Conservation (phyloP, 2,113 vertebrate genomes). For the Sceloporus undulatus region DNA sequence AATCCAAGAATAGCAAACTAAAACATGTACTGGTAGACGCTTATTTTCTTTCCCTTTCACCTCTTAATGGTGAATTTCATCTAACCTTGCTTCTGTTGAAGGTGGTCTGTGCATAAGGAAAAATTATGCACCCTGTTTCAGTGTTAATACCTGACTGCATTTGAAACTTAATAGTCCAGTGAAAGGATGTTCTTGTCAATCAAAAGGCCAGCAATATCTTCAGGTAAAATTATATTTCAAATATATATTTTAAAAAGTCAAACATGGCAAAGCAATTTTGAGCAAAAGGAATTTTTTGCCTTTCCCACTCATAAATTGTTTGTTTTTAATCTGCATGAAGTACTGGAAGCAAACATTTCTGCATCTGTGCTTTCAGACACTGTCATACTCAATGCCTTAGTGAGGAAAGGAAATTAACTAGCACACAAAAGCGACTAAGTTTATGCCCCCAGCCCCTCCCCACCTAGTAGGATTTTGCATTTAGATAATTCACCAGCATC, state of each 20-base stretch:
- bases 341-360: conserved; percentile 55
- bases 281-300: conserved; percentile 33
- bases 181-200: conserved; percentile 63
- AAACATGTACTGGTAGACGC: background rate
- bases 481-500: conserved; percentile 44
- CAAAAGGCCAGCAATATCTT: conserved; percentile 71
- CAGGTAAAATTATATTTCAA: conserved; percentile 64
- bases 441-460: background rate
- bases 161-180: conserved; percentile 65
- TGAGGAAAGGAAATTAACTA: conserved; percentile 39
- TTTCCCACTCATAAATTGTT: conserved; percentile 41
- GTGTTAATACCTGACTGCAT: conserved; percentile 70
- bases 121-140: conserved; percentile 57
- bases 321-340: conserved; percentile 59
- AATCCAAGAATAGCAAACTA: conserved; percentile 42
- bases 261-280: conserved; percentile 51
- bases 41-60: conserved; percentile 20
- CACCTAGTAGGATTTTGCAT: conserved; percentile 28
- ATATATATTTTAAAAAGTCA: conserved; percentile 62
- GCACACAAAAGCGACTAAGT: conserved; percentile 41
- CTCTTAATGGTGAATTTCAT: conserved; percentile 13
- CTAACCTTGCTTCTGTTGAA: conserved; percentile 23
- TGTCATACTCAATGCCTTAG: conserved; percentile 1
- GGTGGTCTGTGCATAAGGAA: conserved; percentile 23
- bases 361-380: conserved; percentile 42